Base-by-base conservation (phyloP, 2,113 vertebrate species). In the Beaufortia kweichowensis region DNA sequence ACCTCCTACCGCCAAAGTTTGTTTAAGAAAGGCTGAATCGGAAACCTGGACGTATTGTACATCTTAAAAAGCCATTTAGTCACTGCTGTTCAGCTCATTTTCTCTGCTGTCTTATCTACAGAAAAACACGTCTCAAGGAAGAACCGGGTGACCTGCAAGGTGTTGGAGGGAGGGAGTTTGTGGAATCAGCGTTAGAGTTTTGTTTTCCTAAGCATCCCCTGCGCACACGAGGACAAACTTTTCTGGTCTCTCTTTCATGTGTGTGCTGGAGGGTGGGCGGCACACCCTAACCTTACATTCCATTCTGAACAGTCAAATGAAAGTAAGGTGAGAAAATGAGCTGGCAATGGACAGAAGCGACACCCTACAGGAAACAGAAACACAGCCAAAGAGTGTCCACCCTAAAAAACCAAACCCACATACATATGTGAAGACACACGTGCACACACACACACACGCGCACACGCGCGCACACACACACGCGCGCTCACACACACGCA, bases 291-390 rank as follows among this genome's bases (percentile, higher is more conserved):
- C 59, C 39, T 28, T 19, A 50, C 73, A 83, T 80, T 69, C 78
- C 78, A 68, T 26, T 72, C 55, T 24, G 33, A 48, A 65, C 77
- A 59, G 78, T 77, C 74, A 76, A 71, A 39, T 11, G 28, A 60
- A 46, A 19, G 43, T 24, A 50, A 73, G 78, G 78, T 69, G 78
- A 80, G 78, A 77, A 77, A 83, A 83, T 83, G 29, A 75, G 63
- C 71, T 64, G 69, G 75, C 64, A 56, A 10, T 60, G 29, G 56
- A 43, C 69, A 62, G 43, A n/a, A 56, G n/a, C n/a, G 24, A n/a
- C 29, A 15, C 35, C 72, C 29, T 17, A 29, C 79, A 79, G 78
- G 81, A 74, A 62, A 48, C 56, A 66, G 19, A 70, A 73, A n/a
- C 6, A 6, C 48, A 39, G 65, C 64, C 23, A 61, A 76, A 60